phyloP scores from a whole-genome alignment of 1,140 invertebrate genomes.

The Caenorhabditis remanei region DNA sequence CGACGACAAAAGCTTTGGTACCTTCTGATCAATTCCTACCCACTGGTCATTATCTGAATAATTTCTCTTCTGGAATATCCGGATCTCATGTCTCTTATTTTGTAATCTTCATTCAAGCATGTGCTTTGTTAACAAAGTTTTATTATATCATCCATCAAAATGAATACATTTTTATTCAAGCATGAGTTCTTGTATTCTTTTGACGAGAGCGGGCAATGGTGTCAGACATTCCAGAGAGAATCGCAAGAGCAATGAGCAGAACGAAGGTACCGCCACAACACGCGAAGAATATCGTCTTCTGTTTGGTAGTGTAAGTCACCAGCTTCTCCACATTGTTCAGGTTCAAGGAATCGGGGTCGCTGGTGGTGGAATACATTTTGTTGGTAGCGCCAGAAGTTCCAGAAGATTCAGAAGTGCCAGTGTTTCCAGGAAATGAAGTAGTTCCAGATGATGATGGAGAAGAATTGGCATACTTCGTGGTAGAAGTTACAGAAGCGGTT shows the following conservation, averaged over 20 bases:
- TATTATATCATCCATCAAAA: neutral
- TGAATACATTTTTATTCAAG: neutral
- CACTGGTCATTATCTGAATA: neutral
- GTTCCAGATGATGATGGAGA: neutral
- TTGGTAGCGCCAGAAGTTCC: neutral
- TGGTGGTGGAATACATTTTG: neutral
- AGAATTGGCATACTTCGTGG: neutral
- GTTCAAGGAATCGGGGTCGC: neutral
- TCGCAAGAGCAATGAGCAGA: slow-evolving; percentile 32
- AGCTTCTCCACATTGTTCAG: slow-evolving; percentile 10
- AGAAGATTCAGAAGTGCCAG: neutral
- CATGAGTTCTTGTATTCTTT: slow-evolving; percentile 35
- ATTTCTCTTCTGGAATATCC: neutral
- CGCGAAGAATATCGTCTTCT: slow-evolving; percentile 10
- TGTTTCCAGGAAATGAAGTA: neutral
- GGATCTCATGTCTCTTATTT: neutral
- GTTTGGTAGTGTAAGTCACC: slow-evolving; percentile 30
- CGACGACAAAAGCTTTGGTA: neutral
- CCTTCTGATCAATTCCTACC: neutral
- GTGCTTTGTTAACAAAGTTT: slow-evolving; percentile 22
- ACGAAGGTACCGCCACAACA: slow-evolving; percentile 19
- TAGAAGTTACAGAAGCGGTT: neutral
- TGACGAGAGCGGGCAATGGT: slow-evolving; percentile 38
- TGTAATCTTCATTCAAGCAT: neutral
- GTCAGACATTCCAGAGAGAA: slow-evolving; percentile 24